These are phyloP conservation scores for Ceratina japonica DNA, from an alignment of 1,140 invertebrate species.

Conservation along the genomic window DNA sequence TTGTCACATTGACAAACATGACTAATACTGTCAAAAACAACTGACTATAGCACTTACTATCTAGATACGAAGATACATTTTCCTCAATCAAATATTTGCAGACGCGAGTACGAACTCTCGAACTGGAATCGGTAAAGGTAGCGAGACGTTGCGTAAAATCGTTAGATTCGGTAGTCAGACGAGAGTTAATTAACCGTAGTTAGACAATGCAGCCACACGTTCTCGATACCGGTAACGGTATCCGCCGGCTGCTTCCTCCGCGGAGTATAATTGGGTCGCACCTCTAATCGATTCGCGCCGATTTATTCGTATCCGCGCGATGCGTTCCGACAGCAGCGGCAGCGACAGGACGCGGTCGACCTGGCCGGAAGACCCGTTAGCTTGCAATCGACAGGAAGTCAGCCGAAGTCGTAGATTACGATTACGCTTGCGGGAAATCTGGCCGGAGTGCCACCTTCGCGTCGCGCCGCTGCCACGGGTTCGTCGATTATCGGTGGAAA, in stretches of 20 bases:
- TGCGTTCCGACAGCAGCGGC: no score
- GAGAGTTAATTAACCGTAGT: neutral
- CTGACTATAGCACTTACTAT: no score
- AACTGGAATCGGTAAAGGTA: neutral
- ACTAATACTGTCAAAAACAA: no score
- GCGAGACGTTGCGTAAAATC: neutral
- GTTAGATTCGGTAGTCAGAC: no score
- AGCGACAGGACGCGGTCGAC: neutral
- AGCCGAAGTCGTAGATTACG: constrained; percentile 21
- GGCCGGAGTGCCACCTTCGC: constrained; percentile 11
- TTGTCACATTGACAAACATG: neutral
- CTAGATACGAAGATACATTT: no score
- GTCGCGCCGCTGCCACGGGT: neutral
- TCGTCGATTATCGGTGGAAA: constrained; percentile 29
- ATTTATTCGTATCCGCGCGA: neutral
- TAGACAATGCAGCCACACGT: neutral
- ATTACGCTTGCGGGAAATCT: constrained; percentile 25
- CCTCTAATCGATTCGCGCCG: constrained; percentile 8
- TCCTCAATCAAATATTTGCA: no score
- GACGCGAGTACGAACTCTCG: no score
- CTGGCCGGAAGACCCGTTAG: constrained; percentile 36
- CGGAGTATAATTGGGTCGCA: constrained; percentile 21
- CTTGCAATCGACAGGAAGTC: constrained; percentile 37
- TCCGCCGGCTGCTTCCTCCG: no score
- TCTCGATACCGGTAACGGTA: constrained; percentile 18